Evolutionary conservation across 2,797 vertebrate species (phyloP).

Genomic region (Gymnocypris eckloni): DNA sequence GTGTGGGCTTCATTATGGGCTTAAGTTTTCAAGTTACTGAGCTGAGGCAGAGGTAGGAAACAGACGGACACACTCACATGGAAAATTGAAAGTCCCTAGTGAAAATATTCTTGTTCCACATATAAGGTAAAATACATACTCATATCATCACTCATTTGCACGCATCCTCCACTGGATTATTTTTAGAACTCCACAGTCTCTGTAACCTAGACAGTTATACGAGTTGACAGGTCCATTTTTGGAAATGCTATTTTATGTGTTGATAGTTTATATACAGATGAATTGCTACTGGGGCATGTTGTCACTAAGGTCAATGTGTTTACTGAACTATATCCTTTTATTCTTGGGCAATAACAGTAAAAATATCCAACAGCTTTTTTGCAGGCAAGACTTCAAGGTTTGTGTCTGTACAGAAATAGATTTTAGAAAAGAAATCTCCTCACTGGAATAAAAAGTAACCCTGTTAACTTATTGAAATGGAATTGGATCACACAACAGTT

Average conservation of each 20-base stretch:
- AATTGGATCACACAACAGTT: background rate
- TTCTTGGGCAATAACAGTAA: background rate
- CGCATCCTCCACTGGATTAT: background rate
- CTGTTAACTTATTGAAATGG: background rate
- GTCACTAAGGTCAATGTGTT: background rate
- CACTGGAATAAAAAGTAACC: background rate
- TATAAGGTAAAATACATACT: slow-evolving; percentile 16
- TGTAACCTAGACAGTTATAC: background rate
- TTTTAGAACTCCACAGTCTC: slow-evolving; percentile 17
- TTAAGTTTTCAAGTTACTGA: slow-evolving; percentile 28
- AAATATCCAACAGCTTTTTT: background rate
- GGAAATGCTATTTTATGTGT: background rate
- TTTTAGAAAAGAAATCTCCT: background rate
- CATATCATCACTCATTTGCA: slow-evolving; percentile 12
- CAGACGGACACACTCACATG: slow-evolving; percentile 50
- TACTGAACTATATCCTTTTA: background rate
- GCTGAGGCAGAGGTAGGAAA: slow-evolving; percentile 35
- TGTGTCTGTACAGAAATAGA: background rate
- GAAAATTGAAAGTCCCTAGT: slow-evolving; percentile 50
- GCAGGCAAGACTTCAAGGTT: background rate
- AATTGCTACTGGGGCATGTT: background rate
- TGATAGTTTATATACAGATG: slow-evolving; percentile 7
- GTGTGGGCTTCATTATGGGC: slow-evolving; percentile 4
- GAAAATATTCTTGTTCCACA: slow-evolving; percentile 28
- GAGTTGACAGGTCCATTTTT: slow-evolving; percentile 9